Percentiles rank a stretch among this genome's conserved stretches.
These are phyloP conservation scores for Nyctibius bracteatus DNA, from an alignment of 2,113 vertebrate genomes.

Conservation along the genomic window DNA sequence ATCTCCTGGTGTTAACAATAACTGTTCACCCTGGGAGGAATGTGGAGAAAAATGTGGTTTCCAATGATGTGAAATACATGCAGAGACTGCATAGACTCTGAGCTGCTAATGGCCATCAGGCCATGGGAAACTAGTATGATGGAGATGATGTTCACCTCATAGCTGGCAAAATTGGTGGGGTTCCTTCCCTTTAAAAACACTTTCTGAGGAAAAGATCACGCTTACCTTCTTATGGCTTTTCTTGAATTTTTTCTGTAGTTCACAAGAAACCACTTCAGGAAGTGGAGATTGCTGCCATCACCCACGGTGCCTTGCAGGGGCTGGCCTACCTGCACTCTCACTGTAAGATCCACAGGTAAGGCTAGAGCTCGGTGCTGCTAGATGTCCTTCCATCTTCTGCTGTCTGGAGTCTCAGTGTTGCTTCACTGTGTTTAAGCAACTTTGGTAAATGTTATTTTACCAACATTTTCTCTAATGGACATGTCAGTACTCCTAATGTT, in stretches of 20 bases:
- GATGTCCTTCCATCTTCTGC: background rate
- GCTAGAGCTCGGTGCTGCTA: background rate
- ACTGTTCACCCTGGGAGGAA: background rate
- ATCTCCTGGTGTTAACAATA: background rate
- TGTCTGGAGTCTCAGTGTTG: background rate
- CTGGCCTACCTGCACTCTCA: conserved; percentile 98
- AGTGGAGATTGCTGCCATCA: conserved; percentile 99
- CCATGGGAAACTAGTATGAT: background rate
- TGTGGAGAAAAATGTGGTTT: background rate
- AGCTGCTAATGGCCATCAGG: background rate
- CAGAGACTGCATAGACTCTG: background rate
- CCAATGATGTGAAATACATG: background rate
- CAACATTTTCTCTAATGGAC: background rate
- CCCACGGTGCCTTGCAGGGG: conserved; percentile 98
- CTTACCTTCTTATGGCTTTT: background rate
- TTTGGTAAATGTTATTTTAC: background rate
- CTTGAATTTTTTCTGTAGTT: conserved; percentile 69
- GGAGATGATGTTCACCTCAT: background rate
- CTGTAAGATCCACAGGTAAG: conserved; percentile 96
- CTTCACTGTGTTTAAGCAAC: background rate
- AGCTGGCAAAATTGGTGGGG: background rate
- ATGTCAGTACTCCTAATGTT: background rate
- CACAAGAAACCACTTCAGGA: conserved; percentile 99
- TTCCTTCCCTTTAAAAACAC: background rate
- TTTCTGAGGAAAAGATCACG: background rate